Percentiles rank a stretch among this genome's conserved stretches.
Conservation (phyloP, 2,113 vertebrate genomes). For the Mirounga angustirostris region DNA sequence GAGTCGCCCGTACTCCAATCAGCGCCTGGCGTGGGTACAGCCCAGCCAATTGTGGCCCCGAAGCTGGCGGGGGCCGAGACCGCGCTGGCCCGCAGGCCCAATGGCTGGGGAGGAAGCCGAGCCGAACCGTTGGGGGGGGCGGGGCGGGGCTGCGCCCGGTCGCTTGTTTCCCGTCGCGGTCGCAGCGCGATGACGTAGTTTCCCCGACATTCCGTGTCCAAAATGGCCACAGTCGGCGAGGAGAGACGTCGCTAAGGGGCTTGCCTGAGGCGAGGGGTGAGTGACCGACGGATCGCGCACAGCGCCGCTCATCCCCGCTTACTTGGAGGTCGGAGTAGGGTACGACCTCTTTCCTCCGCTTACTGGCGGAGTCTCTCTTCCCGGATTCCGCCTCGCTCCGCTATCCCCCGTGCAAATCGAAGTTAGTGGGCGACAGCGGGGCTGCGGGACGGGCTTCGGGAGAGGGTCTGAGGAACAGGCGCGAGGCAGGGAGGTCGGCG, state of each 20-base stretch:
- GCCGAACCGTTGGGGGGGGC: not conserved
- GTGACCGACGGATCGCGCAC: not conserved
- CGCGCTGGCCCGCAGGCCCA: not conserved
- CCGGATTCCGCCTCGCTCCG: not conserved
- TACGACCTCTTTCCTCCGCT: not conserved
- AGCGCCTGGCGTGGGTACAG: not conserved
- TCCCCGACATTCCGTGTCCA: constrained; percentile 57
- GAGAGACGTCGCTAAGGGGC: constrained; percentile 73
- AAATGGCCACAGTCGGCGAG: constrained; percentile 74
- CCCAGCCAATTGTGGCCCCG: constrained; percentile 47
- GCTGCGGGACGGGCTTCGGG: not conserved
- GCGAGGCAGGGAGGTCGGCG: not conserved
- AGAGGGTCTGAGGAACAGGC: not conserved
- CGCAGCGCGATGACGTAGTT: constrained; percentile 71
- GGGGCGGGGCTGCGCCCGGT: constrained; percentile 46
- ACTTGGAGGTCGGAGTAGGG: not conserved
- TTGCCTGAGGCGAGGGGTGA: constrained; percentile 61
- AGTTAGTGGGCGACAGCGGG: constrained; percentile 46
- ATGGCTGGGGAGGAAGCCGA: constrained; percentile 18
- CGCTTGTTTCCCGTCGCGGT: not conserved
- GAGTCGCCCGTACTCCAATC: not conserved
- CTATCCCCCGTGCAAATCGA: not conserved
- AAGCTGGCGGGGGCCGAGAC: not conserved
- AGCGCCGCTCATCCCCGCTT: not conserved
- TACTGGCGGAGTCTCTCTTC: not conserved